These are phyloP conservation scores for Porites australiensis DNA, from an alignment of 64 coral and sea anemone genomes.

Conservation along the genomic window DNA sequence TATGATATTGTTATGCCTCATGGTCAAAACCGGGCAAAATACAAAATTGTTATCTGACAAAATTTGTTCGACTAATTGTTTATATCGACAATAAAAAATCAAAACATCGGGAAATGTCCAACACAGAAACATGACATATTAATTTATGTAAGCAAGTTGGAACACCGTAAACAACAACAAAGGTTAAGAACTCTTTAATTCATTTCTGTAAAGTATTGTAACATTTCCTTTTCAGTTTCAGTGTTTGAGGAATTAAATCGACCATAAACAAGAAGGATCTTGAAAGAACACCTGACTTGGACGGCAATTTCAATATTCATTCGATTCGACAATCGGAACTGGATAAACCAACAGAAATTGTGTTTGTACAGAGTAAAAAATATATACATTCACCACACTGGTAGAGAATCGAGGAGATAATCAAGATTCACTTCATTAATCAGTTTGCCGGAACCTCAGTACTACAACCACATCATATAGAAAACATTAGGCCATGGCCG, in stretches of 20 bases:
- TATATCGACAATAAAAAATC: conserved; percentile 18
- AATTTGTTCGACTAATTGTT: conserved; percentile 40
- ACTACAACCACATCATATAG: neutral
- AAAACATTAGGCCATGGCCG: neutral
- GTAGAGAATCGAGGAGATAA: conserved; percentile 1
- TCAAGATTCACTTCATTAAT: neutral
- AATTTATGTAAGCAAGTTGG: neutral
- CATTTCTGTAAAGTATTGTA: neutral
- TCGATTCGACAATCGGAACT: neutral
- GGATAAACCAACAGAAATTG: neutral
- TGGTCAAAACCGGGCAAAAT: neutral
- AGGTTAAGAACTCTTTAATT: neutral
- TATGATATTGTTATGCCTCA: neutral
- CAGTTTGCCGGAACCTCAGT: neutral
- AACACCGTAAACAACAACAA: neutral
- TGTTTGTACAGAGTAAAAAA: neutral
- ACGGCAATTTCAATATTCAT: too few relatives aligned
- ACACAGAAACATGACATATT: neutral
- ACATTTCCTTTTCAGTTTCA: neutral
- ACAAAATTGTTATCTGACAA: neutral
- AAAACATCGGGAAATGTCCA: neutral
- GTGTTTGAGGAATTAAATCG: neutral
- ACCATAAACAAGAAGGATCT: neutral
- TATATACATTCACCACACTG: neutral
- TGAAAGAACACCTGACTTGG: neutral